phyloP scores from a whole-genome alignment of 1,140 invertebrate genomes.

The Cherax destructor region DNA sequence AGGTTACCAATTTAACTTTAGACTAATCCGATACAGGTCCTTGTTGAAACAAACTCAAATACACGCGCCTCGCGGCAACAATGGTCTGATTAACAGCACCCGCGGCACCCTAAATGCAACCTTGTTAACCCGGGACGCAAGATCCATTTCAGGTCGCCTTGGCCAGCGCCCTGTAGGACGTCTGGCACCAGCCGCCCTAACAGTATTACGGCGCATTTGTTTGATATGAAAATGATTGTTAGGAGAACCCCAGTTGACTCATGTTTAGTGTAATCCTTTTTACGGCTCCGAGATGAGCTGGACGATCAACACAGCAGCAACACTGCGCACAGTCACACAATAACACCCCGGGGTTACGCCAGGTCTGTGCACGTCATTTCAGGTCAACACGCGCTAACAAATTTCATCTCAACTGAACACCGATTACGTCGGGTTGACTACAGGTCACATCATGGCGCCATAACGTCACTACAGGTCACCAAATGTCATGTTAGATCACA shows the following conservation, averaged over 20 bases:
- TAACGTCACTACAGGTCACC: too few species aligned
- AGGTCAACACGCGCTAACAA: too few species aligned
- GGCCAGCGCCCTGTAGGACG: not conserved
- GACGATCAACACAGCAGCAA: slow-evolving; percentile 18
- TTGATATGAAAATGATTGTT: slow-evolving; percentile 71
- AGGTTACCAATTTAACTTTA: slow-evolving; percentile 70
- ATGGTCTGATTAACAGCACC: slow-evolving; percentile 9
- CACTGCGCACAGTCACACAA: not conserved
- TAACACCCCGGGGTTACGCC: not conserved
- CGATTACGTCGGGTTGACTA: too few species aligned
- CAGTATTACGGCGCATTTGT: slow-evolving; percentile 67
- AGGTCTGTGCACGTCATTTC: not conserved
- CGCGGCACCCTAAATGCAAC: not conserved
- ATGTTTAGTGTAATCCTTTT: slow-evolving; percentile 68
- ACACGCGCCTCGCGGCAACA: slow-evolving; percentile 39
- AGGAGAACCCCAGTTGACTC: slow-evolving; percentile 64
- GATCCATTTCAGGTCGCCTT: slow-evolving; percentile 7
- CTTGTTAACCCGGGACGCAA: not conserved
- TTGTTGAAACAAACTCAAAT: slow-evolving; percentile 69
- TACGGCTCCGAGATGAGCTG: slow-evolving; percentile 20
- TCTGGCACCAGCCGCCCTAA: slow-evolving; percentile 5
- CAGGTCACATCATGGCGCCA: too few species aligned
- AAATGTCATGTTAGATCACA: too few species aligned
- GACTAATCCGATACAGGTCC: slow-evolving; percentile 67
- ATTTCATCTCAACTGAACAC: too few species aligned